Evolutionary conservation across 2,888 invertebrate species (phyloP).

Genomic region (Drosophila falleni): DNA sequence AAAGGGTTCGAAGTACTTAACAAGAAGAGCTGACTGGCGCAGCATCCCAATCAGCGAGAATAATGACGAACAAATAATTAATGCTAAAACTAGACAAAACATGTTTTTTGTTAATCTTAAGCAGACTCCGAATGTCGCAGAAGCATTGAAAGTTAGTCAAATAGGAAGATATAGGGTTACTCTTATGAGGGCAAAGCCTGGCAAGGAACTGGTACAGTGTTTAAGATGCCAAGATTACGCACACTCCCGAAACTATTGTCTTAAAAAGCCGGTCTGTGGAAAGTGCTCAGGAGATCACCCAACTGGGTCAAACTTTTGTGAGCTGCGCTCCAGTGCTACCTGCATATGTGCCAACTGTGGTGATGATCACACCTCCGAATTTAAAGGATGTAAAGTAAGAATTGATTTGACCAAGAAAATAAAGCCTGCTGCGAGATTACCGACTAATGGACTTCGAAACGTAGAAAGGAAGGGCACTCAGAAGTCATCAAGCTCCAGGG

Average conservation of each 20-base stretch:
- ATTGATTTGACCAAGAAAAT: constrained; percentile 9
- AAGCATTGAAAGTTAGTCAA: constrained; percentile 11
- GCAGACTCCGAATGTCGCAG: constrained; percentile 14
- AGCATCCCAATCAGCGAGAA: constrained; percentile 6
- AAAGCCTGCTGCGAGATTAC: neutral
- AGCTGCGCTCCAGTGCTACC: neutral
- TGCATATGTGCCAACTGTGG: constrained; percentile 14
- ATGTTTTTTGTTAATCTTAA: constrained; percentile 7
- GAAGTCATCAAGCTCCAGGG: constrained; percentile 1
- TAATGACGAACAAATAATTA: constrained; percentile 6
- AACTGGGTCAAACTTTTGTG: neutral
- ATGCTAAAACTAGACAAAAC: constrained; percentile 3
- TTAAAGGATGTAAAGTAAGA: constrained; percentile 4
- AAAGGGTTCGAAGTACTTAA: constrained; percentile 6
- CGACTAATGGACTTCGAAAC: constrained; percentile 1
- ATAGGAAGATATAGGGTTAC: constrained; percentile 20
- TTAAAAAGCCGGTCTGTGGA: constrained; percentile 18
- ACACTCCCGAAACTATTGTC: constrained; percentile 19
- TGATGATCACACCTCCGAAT: constrained; percentile 2
- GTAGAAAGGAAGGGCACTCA: neutral
- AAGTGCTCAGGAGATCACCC: constrained; percentile 5
- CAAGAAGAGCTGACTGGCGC: constrained; percentile 17
- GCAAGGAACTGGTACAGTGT: constrained; percentile 18
- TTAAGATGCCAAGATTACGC: neutral
- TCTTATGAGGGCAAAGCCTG: constrained; percentile 3